Evolutionary conservation across 2,888 invertebrate genomes (phyloP).

Genomic region (Sepiola atlantica): DNA sequence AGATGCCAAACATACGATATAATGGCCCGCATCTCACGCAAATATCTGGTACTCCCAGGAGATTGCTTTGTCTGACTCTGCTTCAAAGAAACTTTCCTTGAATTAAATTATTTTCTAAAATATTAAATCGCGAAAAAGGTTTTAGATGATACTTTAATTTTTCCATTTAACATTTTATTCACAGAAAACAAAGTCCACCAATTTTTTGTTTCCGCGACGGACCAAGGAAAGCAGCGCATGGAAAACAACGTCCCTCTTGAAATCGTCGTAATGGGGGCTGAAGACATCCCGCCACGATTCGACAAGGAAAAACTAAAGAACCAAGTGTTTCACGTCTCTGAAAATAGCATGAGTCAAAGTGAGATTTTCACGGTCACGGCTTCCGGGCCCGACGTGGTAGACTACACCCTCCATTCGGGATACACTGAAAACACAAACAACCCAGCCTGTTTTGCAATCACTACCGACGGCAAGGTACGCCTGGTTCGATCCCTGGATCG

Average conservation of each 20-base stretch:
- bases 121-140: neutral
- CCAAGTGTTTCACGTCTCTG: constrained; percentile 81
- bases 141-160: neutral
- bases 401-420: constrained; percentile 80
- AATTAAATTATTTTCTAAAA: neutral
- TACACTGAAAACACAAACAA: constrained; percentile 74
- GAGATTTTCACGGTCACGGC: constrained; percentile 83
- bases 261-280: constrained; percentile 84
- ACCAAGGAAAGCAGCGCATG: constrained; percentile 82
- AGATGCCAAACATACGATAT: no score
- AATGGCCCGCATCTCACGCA: no score
- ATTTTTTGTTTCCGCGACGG: constrained; percentile 91
- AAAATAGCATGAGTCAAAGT: constrained; percentile 83
- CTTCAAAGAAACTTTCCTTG: neutral
- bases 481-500: constrained; percentile 84
- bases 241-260: constrained; percentile 88
- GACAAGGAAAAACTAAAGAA: constrained; percentile 82
- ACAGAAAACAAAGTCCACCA: constrained; percentile 79
- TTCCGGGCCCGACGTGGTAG: constrained; percentile 79
- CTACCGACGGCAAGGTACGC: constrained; percentile 65
- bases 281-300: constrained; percentile 84
- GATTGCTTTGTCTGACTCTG: no score
- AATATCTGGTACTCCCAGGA: no score
- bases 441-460: constrained; percentile 73
- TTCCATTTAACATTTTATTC: constrained; percentile 48